Base-by-base conservation (phyloP, 2,113 vertebrate genomes). In the Chaenogobius annularis region DNA sequence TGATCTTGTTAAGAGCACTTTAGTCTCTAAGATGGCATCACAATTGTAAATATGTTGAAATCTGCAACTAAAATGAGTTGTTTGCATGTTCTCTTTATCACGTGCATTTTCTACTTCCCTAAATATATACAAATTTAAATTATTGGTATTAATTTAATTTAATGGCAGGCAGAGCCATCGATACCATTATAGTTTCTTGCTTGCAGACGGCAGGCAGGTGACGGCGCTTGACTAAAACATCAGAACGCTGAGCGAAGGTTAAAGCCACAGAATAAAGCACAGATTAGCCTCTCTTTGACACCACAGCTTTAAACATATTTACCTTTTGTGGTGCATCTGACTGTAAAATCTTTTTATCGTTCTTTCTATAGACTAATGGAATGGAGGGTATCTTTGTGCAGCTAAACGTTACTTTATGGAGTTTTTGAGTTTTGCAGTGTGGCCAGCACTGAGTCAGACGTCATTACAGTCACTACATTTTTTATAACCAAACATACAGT, bases 291-390 rank as follows among this genome's bases (percentile, higher is more conserved):
- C 88, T 90, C 92, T 96, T 95, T 96, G 94, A 93, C 85, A 82
- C 59, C 83, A 89, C 88, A 92, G 93, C 94, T 93, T 96, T 94
- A 94, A 95, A 96, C 95, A 96, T 95, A 96, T 95, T 92, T 93
- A 93, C 92, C 94, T 92, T 94, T 97, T 96, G 95, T 93, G 95
- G 95, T 90, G 96, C 96, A 95, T 93, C 94, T 97, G 93, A 96
- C 94, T 96, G 95, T 95, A 95, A 97, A 98, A 96, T 96, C 95
- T 93, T 94, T 93, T 92, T 94, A 95, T 94, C 94, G 93, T 93
- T 94, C 91, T 93, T 94, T 93, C 89, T 90, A 95, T 94, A 90
- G 83, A 87, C 86, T 87, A 91, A 90, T 83, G 84, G 93, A 90
- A 85, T 89, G 12, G 92, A 90, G 90, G 91, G 92, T 22, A 40